phyloP scores from a whole-genome alignment of 2,797 vertebrate genomes.

The Psittacula echo region DNA sequence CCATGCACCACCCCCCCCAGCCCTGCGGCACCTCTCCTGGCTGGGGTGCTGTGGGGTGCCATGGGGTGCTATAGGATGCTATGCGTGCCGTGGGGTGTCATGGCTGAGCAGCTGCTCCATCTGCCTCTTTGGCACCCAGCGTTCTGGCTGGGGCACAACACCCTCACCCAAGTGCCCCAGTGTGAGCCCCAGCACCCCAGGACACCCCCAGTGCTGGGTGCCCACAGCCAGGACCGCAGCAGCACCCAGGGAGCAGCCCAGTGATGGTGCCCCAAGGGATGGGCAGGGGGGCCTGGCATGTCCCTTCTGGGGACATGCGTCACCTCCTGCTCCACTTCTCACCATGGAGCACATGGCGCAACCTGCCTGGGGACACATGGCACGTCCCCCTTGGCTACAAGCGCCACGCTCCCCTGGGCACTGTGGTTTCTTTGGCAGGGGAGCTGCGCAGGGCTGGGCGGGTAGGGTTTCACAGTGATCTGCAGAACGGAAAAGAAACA shows the following conservation, averaged over 20 bases:
- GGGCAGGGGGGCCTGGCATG: fast-evolving
- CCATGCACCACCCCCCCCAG: neutral
- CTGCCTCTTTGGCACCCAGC: neutral
- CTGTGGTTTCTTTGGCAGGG: neutral
- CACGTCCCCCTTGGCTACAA: neutral
- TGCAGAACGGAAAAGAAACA: slow-evolving; percentile 58
- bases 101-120: neutral
- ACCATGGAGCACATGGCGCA: neutral
- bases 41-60: neutral
- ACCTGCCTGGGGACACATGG: neutral
- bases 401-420: neutral
- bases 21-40: neutral
- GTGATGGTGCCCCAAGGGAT: neutral
- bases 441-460: neutral
- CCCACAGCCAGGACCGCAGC: neutral
- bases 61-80: neutral
- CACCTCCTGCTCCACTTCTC: neutral
- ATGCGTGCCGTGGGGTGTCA: neutral
- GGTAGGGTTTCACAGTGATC: slow-evolving; percentile 60
- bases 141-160: neutral
- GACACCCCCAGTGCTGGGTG: neutral
- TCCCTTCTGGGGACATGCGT: neutral
- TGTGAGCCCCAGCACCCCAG: neutral
- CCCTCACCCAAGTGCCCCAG: fast-evolving
- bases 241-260: neutral